Base-by-base conservation (phyloP, 2,797 vertebrate genomes). In the Sebastes jordani region DNA sequence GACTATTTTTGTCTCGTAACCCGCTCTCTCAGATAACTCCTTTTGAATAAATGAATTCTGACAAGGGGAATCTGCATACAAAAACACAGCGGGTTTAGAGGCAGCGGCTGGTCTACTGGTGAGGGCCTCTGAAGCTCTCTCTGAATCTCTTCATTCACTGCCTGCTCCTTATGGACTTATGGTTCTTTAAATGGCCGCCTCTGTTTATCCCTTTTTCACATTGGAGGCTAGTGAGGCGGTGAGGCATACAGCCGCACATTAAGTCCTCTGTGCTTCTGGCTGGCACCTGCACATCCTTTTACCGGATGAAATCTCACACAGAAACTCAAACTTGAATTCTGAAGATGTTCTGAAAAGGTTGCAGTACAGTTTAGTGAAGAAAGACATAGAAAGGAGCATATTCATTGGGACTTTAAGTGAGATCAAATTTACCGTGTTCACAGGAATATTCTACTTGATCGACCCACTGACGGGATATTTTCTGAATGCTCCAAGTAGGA, bases 41-140 rank as follows among this genome's bases (percentile, higher is more conserved):
- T 70, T 87, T 65, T 89, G 89, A 93, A 93, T 93, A 92, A 91
- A 95, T 95, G 91, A 91, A 94, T 95, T 92, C 90, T 93, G 94
- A 95, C 92, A 92, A 94, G 92, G 87, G 87, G 88, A 89, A 94
- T 95, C 92, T 92, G 94, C 93, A 95, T 95, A 93, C 90, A 95
- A 93, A 93, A 95, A 95, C 93, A 93, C 92, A 91, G 92, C 88
- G 38, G 90, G 90, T 83, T 82, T 56, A 18, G 77, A 93, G 86
- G 89, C 86, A 73, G 88, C 27, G 86, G 80, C 87, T 38, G 82
- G 85, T 80, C 81, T 71, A 6, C 86, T 71, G 84, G 77, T 55
- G 83, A 88, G 87, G 87, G 86, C 87, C 90, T 90, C 91, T 78
- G 73, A 84, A 88, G 83, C 82, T 61, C 84, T 74, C 81, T 76